Percentiles rank a stretch among this genome's conserved stretches.
phyloP scores from a whole-genome alignment of 2,113 vertebrate species.

The Festucalex cinctus region DNA sequence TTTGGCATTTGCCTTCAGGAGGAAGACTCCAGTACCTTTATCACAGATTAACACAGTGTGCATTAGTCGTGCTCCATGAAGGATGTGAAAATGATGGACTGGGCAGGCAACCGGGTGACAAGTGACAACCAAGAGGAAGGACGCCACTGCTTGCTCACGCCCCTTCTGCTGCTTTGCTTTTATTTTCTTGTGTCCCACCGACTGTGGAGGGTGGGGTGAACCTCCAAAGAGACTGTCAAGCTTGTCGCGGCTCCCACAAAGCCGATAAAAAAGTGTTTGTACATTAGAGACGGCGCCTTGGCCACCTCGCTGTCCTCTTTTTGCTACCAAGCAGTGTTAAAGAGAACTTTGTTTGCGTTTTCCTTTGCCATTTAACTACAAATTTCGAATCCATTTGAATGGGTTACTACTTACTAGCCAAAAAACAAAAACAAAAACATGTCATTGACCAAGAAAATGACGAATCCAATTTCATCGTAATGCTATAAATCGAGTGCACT shows the following conservation, averaged over 20 bases:
- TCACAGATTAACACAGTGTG: neutral
- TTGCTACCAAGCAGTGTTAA: slow-evolving; percentile 42
- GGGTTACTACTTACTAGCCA: no score
- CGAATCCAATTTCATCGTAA: no score
- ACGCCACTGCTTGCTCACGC: slow-evolving; percentile 35
- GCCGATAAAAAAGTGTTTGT: slow-evolving; percentile 51
- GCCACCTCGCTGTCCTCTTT: slow-evolving; percentile 49
- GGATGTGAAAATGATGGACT: slow-evolving; percentile 12
- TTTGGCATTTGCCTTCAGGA: neutral
- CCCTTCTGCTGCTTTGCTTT: slow-evolving; percentile 23
- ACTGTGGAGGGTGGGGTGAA: slow-evolving; percentile 52
- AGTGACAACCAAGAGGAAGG: slow-evolving; percentile 33
- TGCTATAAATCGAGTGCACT: no score
- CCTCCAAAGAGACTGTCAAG: slow-evolving; percentile 63
- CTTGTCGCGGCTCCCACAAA: slow-evolving; percentile 49
- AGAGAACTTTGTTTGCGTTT: neutral
- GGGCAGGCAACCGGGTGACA: slow-evolving; percentile 6
- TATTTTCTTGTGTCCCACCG: slow-evolving; percentile 44
- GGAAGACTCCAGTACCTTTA: neutral
- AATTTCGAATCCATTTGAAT: no score
- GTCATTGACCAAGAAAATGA: no score
- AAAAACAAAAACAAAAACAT: no score
- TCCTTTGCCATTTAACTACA: no score
- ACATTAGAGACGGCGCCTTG: slow-evolving; percentile 1
- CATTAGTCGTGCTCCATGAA: neutral